Base-by-base conservation (phyloP, 2,113 vertebrate genomes). In the Onychorhynchus coronatus region DNA sequence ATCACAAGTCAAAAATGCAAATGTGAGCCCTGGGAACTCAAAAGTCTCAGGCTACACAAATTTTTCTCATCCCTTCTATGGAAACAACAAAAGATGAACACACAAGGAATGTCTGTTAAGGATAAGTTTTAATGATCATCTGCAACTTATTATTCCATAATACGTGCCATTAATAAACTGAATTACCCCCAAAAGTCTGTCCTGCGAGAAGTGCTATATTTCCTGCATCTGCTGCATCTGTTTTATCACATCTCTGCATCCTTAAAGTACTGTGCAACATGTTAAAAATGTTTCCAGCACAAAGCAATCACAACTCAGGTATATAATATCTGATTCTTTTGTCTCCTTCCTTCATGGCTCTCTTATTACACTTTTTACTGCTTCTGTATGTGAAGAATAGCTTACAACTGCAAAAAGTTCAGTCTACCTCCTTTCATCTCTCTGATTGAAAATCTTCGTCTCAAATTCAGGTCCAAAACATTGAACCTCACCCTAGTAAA, bases 121-220 rank as follows among this genome's bases (percentile, higher is more conserved):
- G 91, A 94, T 97, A 95, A 95, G 44, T 89, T 96, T 96, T 89
- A 97, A 97, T 96, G 95, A 95, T 97, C 96, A 93, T 97, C 97
- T 97, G 97, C 89, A 97, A 95, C 89, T 95, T 95, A 92, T 97
- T 97, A 96, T 93, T 97, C 93, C 50, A 95, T 97, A 96, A 97
- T 97, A 78, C 74, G 91, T 91, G 85, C 85, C 88, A 94, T 96
- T 97, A 97, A 97, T 96, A 97, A 97, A 96, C 65, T 89, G 92
- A 95, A 97, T 96, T 97, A 91, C 89, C 97, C 96, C 74, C 89
- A 93, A 96, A 96, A 96, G 88, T 78, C 92, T 95, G 80, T 94
- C 90, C 91, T 95, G 88, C 1, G 4, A 95, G 91, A 95, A 96
- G 92, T 73, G 85, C 77, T 95, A 12, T 91, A 80, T 91, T 97